Evolutionary conservation across 2,888 invertebrate species (phyloP).

Genomic region (Drosophila birchii): DNA sequence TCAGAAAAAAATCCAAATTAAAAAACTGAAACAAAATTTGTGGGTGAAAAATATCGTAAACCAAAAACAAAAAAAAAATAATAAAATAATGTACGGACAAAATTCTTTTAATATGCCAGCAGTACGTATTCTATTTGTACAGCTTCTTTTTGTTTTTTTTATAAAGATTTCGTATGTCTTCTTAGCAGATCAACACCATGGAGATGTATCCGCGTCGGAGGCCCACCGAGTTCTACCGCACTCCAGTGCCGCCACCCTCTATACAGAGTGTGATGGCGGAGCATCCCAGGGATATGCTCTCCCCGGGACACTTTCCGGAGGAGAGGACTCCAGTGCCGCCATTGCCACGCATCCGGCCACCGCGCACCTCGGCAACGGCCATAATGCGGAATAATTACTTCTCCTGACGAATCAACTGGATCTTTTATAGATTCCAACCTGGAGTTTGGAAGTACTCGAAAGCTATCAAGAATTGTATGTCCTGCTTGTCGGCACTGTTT

Average conservation of each 20-base stretch:
- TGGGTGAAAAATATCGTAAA: background rate
- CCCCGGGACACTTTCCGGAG: background rate
- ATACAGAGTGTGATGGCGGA: conserved; percentile 6
- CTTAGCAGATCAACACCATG: background rate
- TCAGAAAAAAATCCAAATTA: background rate
- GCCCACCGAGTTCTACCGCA: conserved; percentile 8
- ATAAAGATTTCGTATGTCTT: too few relatives aligned
- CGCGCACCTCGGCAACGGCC: background rate
- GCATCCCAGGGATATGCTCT: conserved; percentile 5
- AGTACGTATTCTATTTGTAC: background rate
- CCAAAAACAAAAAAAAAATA: background rate
- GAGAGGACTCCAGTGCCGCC: fast-evolving
- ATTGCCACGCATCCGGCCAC: background rate
- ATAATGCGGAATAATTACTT: conserved; percentile 7
- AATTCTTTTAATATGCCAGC: too few relatives aligned
- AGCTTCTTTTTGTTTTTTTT: background rate
- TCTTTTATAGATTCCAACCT: background rate
- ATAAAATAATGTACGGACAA: background rate
- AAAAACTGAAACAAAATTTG: background rate
- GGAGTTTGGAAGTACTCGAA: background rate
- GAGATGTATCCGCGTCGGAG: conserved; percentile 20
- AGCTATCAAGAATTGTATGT: background rate
- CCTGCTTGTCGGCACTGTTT: background rate
- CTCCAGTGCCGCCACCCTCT: conserved; percentile 2
- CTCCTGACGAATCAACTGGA: background rate